A percentile compares a stretch with the other conserved stretches of the same genome.
Conservation (phyloP, 2,797 vertebrate genomes). For the Girardinus metallicus region DNA sequence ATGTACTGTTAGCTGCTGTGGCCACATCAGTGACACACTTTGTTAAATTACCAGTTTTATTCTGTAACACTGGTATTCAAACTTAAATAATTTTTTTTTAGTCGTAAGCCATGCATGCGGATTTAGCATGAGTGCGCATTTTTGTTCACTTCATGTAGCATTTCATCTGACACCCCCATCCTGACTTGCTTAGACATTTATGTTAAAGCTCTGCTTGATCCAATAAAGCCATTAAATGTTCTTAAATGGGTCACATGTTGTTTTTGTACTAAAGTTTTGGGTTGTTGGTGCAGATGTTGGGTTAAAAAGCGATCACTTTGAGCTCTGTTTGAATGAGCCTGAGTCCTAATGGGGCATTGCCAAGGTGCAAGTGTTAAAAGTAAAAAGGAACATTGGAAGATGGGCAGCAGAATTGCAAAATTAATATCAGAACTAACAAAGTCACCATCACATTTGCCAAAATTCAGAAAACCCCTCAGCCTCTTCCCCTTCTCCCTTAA, state of each 20-base stretch:
- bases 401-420: conserved; percentile 29
- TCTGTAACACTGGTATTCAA: conserved; percentile 20
- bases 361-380: conserved; percentile 67
- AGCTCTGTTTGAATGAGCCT: conserved; percentile 67
- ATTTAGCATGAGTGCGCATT: conserved; percentile 48
- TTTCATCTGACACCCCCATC: conserved; percentile 71
- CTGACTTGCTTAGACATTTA: conserved; percentile 65
- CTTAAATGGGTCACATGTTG: conserved; percentile 78
- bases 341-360: conserved; percentile 63
- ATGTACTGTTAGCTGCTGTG: conserved; percentile 7
- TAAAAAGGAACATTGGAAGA: conserved; percentile 10
- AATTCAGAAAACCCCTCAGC: conserved; percentile 28
- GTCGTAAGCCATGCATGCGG: conserved; percentile 44
- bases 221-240: conserved; percentile 81
- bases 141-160: conserved; percentile 65
- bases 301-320: conserved; percentile 55
- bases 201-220: conserved; percentile 77
- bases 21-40: conserved; percentile 1
- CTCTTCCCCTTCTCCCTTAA: neutral
- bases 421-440: neutral
- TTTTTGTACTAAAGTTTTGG: conserved; percentile 69
- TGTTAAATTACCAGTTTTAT: conserved; percentile 26
- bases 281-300: conserved; percentile 26
- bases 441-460: conserved; percentile 15
- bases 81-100: conserved; percentile 26